These are phyloP conservation scores for Drosophila miranda DNA, from an alignment of 1,140 invertebrate genomes.

Conservation along the genomic window DNA sequence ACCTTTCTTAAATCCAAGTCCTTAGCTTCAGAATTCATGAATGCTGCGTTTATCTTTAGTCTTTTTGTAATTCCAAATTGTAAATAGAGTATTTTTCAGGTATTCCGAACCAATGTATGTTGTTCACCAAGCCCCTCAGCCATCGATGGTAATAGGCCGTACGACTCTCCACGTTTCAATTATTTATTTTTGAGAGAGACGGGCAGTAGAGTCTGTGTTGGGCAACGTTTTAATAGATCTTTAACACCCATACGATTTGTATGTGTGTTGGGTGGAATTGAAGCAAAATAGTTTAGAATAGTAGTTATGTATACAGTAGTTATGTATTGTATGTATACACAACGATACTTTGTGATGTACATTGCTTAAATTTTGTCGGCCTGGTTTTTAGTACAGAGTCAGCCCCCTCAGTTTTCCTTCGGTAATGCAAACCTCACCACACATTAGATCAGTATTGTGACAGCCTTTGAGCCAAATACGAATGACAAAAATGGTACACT, in stretches of 20 bases:
- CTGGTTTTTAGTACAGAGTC: too few species aligned
- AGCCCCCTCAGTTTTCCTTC: background rate
- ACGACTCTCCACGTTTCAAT: slow-evolving; percentile 34
- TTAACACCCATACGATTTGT: background rate
- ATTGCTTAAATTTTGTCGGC: too few species aligned
- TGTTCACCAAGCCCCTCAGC: slow-evolving; percentile 21
- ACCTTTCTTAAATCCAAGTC: slow-evolving; percentile 50
- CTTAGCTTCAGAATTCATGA: slow-evolving; percentile 47
- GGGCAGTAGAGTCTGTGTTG: slow-evolving; percentile 23
- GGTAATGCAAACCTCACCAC: background rate
- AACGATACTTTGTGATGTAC: background rate
- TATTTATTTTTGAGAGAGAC: slow-evolving; percentile 46
- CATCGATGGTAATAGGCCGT: slow-evolving; percentile 41
- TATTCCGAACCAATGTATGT: slow-evolving; percentile 18
- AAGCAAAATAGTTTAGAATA: background rate
- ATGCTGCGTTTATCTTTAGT: slow-evolving; percentile 3
- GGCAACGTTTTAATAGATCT: background rate
- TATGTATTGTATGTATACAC: too few species aligned
- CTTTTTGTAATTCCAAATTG: background rate
- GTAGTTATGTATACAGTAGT: background rate
- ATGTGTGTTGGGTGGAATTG: background rate
- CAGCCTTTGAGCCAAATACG: too few species aligned
- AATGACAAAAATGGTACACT: background rate
- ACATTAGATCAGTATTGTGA: too few species aligned
- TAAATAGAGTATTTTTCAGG: slow-evolving; percentile 22